These are phyloP conservation scores for Stegana nigrithorax DNA, from an alignment of 2,888 invertebrate species.

Conservation along the genomic window DNA sequence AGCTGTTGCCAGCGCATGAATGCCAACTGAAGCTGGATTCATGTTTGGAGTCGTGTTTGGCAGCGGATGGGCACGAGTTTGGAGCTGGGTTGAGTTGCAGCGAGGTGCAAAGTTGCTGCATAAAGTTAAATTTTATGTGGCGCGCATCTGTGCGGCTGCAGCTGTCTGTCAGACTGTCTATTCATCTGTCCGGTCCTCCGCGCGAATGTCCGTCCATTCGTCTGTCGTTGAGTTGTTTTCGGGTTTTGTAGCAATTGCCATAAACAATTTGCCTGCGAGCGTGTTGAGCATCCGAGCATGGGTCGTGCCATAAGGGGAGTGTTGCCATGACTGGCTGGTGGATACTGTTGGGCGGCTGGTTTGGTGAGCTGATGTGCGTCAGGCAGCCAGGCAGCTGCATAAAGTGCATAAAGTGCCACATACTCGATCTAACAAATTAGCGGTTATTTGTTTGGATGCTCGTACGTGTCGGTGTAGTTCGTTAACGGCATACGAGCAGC, in stretches of 20 bases:
- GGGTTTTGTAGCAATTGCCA: neutral
- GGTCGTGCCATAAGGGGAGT: neutral
- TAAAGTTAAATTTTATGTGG: conserved; percentile 2
- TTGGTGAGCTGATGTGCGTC: neutral
- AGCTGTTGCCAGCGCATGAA: neutral
- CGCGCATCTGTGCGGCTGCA: neutral
- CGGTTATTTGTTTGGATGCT: conserved; percentile 33
- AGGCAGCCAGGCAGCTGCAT: too few species aligned
- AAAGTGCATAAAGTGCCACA: conserved; percentile 1
- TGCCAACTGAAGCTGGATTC: neutral
- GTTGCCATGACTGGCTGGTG: neutral
- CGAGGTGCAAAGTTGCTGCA: conserved; percentile 15
- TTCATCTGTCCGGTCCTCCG: neutral
- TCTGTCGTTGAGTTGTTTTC: conserved; percentile 5
- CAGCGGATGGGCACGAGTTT: too few species aligned
- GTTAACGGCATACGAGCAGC: too few species aligned
- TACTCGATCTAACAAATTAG: conserved; percentile 41
- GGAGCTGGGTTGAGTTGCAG: neutral
- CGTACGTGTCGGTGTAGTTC: neutral
- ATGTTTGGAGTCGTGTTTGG: too few species aligned
- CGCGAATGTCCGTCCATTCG: neutral
- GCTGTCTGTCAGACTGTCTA: neutral
- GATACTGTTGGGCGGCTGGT: conserved; percentile 15
- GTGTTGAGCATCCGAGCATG: too few species aligned
- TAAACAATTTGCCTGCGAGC: conserved; percentile 6